Percentiles rank a stretch among this genome's conserved stretches.
Conservation (phyloP, 1,140 invertebrate genomes). For the Argopecten irradians region DNA sequence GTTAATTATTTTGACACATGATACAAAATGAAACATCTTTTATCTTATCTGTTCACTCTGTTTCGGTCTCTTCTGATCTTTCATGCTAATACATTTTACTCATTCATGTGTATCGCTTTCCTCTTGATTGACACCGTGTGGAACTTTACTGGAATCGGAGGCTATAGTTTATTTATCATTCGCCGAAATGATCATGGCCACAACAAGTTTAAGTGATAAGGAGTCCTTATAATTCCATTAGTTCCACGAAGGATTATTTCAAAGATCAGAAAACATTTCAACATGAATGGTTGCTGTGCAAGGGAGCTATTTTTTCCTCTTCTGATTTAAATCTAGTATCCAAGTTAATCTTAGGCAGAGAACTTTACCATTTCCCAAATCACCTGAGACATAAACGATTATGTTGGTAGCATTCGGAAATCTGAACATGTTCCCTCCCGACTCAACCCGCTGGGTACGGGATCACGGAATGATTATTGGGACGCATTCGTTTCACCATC, state of each 20-base stretch:
- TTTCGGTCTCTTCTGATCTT: too few species aligned
- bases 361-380: not conserved
- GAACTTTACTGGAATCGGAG: too few species aligned
- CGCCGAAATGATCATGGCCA: not conserved
- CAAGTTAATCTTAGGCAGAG: not conserved
- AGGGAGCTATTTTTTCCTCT: not conserved
- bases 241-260: not conserved
- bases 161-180: not conserved
- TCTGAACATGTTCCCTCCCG: not conserved
- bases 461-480: conserved; percentile 12
- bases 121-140: too few species aligned
- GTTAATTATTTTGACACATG: too few species aligned
- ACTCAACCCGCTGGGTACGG: not conserved
- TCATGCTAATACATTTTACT: too few species aligned
- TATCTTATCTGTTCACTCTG: too few species aligned
- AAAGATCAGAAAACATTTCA: not conserved
- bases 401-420: not conserved
- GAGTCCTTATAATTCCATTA: not conserved
- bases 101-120: too few species aligned
- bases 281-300: not conserved
- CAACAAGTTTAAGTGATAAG: not conserved
- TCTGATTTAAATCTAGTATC: not conserved
- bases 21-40: too few species aligned
- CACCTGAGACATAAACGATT: not conserved
- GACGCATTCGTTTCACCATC: not conserved